Percentiles rank a stretch among this genome's conserved stretches.
Conservation (phyloP, 2,113 vertebrate species). For the Nycticorax nycticorax region DNA sequence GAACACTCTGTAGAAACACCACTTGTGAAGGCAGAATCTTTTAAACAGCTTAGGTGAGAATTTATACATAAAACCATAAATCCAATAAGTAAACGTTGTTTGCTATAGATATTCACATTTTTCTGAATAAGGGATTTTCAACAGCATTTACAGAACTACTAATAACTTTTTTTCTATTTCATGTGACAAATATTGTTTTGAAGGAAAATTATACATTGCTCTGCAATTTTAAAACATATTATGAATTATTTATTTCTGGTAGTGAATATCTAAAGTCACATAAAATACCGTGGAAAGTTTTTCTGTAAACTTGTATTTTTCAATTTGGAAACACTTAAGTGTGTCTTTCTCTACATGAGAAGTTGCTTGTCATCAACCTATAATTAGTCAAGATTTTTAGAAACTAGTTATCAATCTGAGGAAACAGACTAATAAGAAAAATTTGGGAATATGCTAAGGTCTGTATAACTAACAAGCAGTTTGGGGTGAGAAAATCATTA, state of each 20-base stretch:
- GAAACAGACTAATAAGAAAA: background rate
- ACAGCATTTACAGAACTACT: background rate
- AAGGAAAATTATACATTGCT: background rate
- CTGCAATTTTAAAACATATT: background rate
- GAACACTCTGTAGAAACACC: slow-evolving; percentile 95
- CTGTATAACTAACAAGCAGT: background rate
- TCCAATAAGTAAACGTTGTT: background rate
- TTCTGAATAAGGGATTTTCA: background rate
- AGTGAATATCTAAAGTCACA: background rate
- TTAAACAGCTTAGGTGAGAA: slow-evolving; percentile 88
- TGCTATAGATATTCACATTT: background rate
- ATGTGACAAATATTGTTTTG: background rate
- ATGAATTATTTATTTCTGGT: background rate
- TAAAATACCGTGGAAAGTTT: background rate
- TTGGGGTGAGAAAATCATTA: background rate
- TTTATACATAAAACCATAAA: background rate
- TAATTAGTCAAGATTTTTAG: background rate
- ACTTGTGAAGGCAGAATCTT: slow-evolving; percentile 82
- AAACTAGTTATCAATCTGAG: background rate
- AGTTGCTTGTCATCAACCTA: background rate
- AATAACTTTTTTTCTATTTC: background rate
- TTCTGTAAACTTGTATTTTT: background rate
- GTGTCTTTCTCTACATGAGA: background rate
- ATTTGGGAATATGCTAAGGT: background rate
- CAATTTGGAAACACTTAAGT: background rate